Percentiles rank a stretch among this genome's conserved stretches.
phyloP scores from a whole-genome alignment of 1,140 invertebrate species.

The Leptonema lineaticorne region DNA sequence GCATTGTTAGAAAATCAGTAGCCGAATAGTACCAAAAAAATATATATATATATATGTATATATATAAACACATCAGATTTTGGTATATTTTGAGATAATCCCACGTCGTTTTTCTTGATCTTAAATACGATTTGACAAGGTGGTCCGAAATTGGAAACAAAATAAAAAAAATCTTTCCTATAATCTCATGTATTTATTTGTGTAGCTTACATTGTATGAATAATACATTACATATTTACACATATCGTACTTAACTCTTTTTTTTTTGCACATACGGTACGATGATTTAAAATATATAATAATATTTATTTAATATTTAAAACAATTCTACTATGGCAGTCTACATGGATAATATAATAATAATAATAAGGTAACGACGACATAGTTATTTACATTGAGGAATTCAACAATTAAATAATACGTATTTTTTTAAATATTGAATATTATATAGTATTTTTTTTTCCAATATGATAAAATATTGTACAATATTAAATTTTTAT shows the following conservation, averaged over 20 bases:
- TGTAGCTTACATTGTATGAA: constrained; percentile 16
- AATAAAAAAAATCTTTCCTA: neutral
- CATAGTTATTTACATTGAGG: constrained; percentile 6
- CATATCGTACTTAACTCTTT: neutral
- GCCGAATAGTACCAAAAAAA: too few relatives aligned
- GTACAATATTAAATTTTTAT: too few relatives aligned
- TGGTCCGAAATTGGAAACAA: constrained; percentile 11
- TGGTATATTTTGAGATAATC: too few relatives aligned
- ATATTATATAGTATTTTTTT: neutral
- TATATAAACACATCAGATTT: too few relatives aligned
- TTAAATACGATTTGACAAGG: neutral
- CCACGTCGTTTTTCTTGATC: too few relatives aligned
- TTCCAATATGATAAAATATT: neutral
- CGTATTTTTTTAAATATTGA: neutral
- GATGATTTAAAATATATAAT: neutral
- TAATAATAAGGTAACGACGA: constrained; percentile 17
- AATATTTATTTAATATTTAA: neutral
- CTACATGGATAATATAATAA: too few relatives aligned
- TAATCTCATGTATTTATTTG: constrained; percentile 22
- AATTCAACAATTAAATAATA: constrained; percentile 6
- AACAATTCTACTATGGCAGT: constrained; percentile 28
- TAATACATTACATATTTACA: constrained; percentile 19
- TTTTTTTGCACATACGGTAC: neutral
- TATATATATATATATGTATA: too few relatives aligned
- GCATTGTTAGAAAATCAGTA: too few relatives aligned